Evolutionary conservation across 2,797 vertebrate genomes (phyloP), one percentile per base, ranked within the genome.

Genomic region (Catamblyrhynchus diadema): DNA sequence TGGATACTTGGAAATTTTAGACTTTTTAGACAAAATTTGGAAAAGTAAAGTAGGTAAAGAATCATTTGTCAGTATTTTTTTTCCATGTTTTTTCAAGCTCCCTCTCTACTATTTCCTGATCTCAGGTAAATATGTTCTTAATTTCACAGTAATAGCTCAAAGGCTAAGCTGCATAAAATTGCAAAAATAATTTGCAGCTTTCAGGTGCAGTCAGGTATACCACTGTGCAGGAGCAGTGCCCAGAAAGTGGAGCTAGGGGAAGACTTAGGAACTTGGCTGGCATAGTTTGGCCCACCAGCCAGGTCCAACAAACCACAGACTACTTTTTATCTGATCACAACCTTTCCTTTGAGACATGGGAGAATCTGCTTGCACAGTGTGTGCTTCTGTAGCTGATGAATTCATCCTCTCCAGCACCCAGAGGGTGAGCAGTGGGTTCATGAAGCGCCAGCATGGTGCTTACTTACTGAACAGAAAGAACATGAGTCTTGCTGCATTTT

Each of bases 181-280:
- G 19, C 33, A 88, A 57, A 57, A 35, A 57, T 44, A 19, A 41
- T 44, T n/a, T 65, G 9, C 42, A 81, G 44, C 13, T 85, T 82
- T 71, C 21, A 61, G 37, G 8, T 47, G 33, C 23, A 22, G 33
- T 82, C 32, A 62, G 27, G 23, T 65, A 1, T 20, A 5, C 17
- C 22, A 10, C 25, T 71, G 0, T 53, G 18, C 25, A 37, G 0
- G 15, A 57, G 59, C 25, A 48, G 9, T 4, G 4, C 72, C 71
- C 39, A 81, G 62, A 27, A 78, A 24, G 41, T 30, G 30, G 59
- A 80, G 22, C 17, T 79, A 35, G 33, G 47, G 62, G 25, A 33
- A 62, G 42, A 35, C 10, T 56, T 81, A 50, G 0, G 14, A 33
- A 47, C 12, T 45, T 85, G 32, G 18, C 14, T 21, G 32, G 21